These are phyloP conservation scores for Coenobita brevimanus DNA, from an alignment of 1,140 invertebrate genomes.

Conservation along the genomic window DNA sequence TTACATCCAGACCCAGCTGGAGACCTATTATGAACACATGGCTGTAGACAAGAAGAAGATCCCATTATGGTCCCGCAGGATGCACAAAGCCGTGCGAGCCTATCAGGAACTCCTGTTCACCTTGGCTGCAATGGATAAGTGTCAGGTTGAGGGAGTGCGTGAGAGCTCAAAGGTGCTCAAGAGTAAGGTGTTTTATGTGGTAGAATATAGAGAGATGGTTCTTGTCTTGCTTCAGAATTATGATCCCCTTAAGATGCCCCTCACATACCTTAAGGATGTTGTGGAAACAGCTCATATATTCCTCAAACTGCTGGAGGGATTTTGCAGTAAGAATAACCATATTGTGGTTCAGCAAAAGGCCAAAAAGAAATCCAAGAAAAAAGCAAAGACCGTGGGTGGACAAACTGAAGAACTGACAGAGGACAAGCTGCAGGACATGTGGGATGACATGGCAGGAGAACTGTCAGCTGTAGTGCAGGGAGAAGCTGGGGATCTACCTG, in stretches of 20 bases:
- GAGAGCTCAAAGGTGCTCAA: constrained; percentile 89
- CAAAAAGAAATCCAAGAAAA: constrained; percentile 75
- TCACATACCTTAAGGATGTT: constrained; percentile 87
- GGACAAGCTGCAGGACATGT: constrained; percentile 78
- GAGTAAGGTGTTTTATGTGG: constrained; percentile 93
- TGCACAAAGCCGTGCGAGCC: constrained; percentile 85
- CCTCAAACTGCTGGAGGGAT: constrained; percentile 91
- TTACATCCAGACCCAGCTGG: constrained; percentile 93
- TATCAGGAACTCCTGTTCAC: constrained; percentile 82
- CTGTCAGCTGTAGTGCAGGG: constrained; percentile 82
- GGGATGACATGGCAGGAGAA: constrained; percentile 83
- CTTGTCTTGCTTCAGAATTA: constrained; percentile 85
- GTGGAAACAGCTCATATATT: constrained; percentile 93
- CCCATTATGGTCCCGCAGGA: constrained; percentile 85
- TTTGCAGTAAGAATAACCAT: constrained; percentile 80
- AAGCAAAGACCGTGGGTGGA: constrained; percentile 71
- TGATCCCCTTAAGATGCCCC: constrained; percentile 90
- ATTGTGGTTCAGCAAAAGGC: constrained; percentile 80
- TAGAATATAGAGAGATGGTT: constrained; percentile 95
- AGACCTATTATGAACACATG: constrained; percentile 92
- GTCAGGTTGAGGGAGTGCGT: constrained; percentile 79
- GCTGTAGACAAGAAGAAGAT: constrained; percentile 85
- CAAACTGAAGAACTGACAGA: constrained; percentile 81
- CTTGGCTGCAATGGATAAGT: constrained; percentile 86
- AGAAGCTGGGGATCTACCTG: constrained; percentile 76